Base-by-base conservation (phyloP, 2,797 vertebrate genomes). In the Odontamblyopus lacepedii region DNA sequence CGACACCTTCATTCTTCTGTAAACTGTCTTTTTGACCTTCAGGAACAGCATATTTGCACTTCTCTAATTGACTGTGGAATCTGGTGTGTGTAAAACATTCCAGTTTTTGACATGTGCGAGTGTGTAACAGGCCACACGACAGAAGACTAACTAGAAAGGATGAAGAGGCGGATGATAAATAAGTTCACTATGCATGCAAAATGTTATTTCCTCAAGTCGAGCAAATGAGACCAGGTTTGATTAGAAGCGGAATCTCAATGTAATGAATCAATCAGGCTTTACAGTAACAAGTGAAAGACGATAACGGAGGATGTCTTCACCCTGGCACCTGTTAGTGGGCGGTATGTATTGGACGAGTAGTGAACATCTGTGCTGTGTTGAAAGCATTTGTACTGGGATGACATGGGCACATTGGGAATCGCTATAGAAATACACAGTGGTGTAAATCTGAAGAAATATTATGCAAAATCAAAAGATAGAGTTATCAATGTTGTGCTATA, bases 171-270 rank as follows among this genome's bases (percentile, higher is more conserved):
- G 71, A 74, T 79, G 11, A 48, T 12, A 18, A 68, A 55, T 1
- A 63, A 82, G 70, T 80, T 74, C 87, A 87, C 83, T 81, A 83
- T 74, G 74, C 74, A 27, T 72, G 72, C 55, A 61, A 70, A 76
- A 77, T 81, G 84, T 86, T 81, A 82, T 81, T 84, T 82, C 80
- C 74, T 75, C 60, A 70, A 71, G 74, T 69, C 63, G 56, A 73
- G 27, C 81, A 83, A 85, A 88, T 75, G 76, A 80, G 68, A 76
- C 72, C 13, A 41, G 13, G 76, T 66, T 84, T 84, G 64, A 82
- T 84, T 78, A 71, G 80, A 15, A 76, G 75, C 66, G 83, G 82
- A 83, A 81, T 73, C 70, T 72, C 66, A 66, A 77, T 80, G 73
- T 44, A 57, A 59, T 29, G 13, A 59, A 59, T 59, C 26, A 59